Conservation (phyloP, 2,888 invertebrate species). For the Phymatocera aterrima region DNA sequence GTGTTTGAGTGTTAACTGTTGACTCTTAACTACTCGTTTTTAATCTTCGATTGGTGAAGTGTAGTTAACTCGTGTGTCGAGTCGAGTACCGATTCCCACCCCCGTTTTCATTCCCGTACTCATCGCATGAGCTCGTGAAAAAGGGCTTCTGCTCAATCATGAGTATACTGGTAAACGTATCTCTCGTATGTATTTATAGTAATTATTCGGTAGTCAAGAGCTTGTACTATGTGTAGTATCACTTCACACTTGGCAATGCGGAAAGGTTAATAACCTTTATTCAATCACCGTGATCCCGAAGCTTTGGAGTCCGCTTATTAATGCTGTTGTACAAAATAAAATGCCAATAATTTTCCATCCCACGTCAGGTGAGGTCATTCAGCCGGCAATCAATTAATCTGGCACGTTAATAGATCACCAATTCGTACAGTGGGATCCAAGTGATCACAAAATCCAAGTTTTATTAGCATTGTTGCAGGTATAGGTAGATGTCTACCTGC, state of each 20-base stretch:
- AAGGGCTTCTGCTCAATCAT: background rate
- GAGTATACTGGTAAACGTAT: too few species aligned
- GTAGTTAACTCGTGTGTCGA: constrained; percentile 6
- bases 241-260: too few species aligned
- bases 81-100: too few species aligned
- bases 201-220: constrained; percentile 12
- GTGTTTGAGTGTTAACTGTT: background rate
- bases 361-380: constrained; percentile 8
- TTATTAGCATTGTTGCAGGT: background rate
- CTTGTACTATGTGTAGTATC: background rate
- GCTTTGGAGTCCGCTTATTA: background rate
- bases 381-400: constrained; percentile 10
- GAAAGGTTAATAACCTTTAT: background rate
- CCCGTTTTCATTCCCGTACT: too few species aligned
- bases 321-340: background rate
- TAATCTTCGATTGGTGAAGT: background rate
- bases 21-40: background rate
- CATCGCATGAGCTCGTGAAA: background rate
- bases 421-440: background rate
- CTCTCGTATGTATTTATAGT: constrained; percentile 8
- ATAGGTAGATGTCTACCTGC: background rate
- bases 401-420: background rate
- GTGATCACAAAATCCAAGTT: background rate
- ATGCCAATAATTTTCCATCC: background rate
- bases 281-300: background rate